Evolutionary conservation across 2,888 invertebrate genomes (phyloP), one percentile per base, ranked within the genome.

Genomic region (Chymomyza fuscimana): DNA sequence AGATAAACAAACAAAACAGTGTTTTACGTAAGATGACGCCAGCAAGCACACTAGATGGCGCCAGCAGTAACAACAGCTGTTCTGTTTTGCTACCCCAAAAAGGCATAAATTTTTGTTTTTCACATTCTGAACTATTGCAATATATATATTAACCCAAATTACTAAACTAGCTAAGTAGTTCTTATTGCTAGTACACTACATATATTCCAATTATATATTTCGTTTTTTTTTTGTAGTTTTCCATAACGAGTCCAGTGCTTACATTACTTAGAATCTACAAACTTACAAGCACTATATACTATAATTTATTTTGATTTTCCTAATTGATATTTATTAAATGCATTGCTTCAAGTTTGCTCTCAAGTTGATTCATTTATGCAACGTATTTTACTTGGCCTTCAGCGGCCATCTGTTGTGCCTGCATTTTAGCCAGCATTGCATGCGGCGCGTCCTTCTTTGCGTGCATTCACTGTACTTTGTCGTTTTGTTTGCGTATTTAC

Each of bases 401-500:
- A 46, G 40, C 3, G 40, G 40, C 40, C 40, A 46, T 46, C 40
- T 46, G 40, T 12, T 46, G 12, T 10, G 40, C 12, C 40, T 46
- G 12, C 40, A 46, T 46, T 46, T 10, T 10, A 4, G 40, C 12
- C 12, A 4, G 7, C 40, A 46, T 4, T 6, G 4, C 40, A 7
- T 4, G 2, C 40, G 12, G 40, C 40, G 6, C 40, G 40, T 46
- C 40, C 40, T 46, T 46, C 40, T 12, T 46, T 12, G 12, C 40
- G 12, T 46, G 40, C 40, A 46, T 46, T 46, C 40, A 46, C 40
- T 46, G 40, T 46, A 19, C 54, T 54, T 54, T 54, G 54, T 54
- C 54, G 22, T 52, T 52, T 63, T 58, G 64, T 71, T 62, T 58
- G 70, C 71, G 72, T 77, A 76, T 83, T 85, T 82, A 87, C 86